Percentiles rank a stretch among this genome's conserved stretches.
Conservation (phyloP, 2,797 vertebrate genomes). For the Pangasius djambal region DNA sequence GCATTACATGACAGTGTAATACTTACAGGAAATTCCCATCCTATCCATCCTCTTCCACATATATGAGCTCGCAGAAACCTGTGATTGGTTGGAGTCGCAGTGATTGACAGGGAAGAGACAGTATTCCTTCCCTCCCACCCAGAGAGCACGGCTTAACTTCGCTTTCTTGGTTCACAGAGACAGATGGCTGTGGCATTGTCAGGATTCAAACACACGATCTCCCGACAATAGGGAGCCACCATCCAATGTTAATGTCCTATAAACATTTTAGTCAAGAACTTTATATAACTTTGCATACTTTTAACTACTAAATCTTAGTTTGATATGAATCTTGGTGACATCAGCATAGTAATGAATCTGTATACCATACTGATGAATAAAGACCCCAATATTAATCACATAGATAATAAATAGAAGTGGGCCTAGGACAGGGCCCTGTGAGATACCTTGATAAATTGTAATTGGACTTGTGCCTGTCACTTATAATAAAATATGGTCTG, state of each 20-base stretch:
- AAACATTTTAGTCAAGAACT: neutral
- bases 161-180: neutral
- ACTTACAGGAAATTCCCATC: neutral
- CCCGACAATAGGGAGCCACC: neutral
- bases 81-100: neutral
- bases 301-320: neutral
- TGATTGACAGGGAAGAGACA: neutral
- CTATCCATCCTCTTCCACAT: neutral
- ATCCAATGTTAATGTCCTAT: neutral
- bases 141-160: neutral
- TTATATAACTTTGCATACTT: neutral
- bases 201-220: neutral
- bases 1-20: neutral
- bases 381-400: neutral
- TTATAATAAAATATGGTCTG: slow-evolving; percentile 10
- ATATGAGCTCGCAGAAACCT: neutral
- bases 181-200: neutral
- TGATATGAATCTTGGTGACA: too few species aligned
- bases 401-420: neutral
- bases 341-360: neutral
- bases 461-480: slow-evolving; percentile 9
- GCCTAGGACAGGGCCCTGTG: neutral
- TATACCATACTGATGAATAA: neutral
- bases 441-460: slow-evolving; percentile 11
- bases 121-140: neutral